Base-by-base conservation (phyloP, 2,888 invertebrate species). In the Sussaba pulchella region DNA sequence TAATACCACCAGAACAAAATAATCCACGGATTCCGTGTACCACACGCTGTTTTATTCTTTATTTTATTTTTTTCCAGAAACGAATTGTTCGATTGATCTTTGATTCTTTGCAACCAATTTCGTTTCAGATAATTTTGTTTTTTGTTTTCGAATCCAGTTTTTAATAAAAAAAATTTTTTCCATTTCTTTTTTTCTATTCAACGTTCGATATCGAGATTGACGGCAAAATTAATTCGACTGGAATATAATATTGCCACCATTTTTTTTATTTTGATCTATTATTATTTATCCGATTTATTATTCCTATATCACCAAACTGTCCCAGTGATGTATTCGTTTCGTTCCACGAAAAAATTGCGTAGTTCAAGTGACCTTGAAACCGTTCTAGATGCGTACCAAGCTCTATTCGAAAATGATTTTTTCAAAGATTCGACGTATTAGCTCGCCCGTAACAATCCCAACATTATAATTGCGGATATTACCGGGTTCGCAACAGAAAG, bases 1-100 rank as follows among this genome's bases (percentile, higher is more conserved):
- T 70, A 57, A 70, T 70, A 70, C 70, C 70, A 57, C 31, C 43
- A 31, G 19, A 26, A n/a, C 43, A 17, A 57, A 70, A 70, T 70
- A 70, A 70, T 70, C 54, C 54, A 19, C 45, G 26, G 8, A 31
- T 31, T 31, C 31, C n/a, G n/a, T 31, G 50, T 19, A 14, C 43
- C 14, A 45, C 50, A 5, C 19, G 17, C 50, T 19, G 19, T 50
- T 6, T 50, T 5, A 8, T 2, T 17, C 21, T 50, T 24, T 17
- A 12, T 19, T 14, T 19, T 61, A 19, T 39, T 39, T 50, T 50
- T 19, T 50, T 50, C n/a, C n/a, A 43, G 17, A 14, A n/a, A n/a
- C n/a, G n/a, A n/a, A n/a, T n/a, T n/a, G n/a, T n/a, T n/a, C n/a
- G n/a, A n/a, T n/a, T 45, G 12, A 14, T 45, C 6, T 12, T 14